phyloP scores from a whole-genome alignment of 2,797 vertebrate genomes.

The Apodemus agrarius region DNA sequence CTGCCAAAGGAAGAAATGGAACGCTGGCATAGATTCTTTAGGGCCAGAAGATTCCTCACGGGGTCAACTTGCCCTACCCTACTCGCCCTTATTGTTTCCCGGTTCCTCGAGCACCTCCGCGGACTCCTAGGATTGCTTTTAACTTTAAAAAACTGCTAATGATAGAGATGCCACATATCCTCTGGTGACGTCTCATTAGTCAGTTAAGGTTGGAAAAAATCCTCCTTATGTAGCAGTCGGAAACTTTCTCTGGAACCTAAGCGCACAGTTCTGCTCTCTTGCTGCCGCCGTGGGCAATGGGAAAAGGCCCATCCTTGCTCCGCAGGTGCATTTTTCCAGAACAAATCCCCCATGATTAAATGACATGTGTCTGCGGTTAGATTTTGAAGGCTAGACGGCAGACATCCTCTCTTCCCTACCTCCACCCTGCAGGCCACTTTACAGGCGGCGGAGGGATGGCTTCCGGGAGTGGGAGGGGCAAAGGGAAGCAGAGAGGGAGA shows the following conservation, averaged over 20 bases:
- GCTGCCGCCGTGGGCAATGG: neutral
- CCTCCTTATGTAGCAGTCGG: neutral
- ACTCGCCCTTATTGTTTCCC: neutral
- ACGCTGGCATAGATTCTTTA: neutral
- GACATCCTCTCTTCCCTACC: neutral
- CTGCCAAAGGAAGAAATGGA: neutral
- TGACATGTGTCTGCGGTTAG: neutral
- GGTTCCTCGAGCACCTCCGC: neutral
- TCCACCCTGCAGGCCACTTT: neutral
- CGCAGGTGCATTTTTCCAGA: neutral
- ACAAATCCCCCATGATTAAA: neutral
- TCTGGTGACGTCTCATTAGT: conserved; percentile 4
- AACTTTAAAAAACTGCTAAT: conserved; percentile 66
- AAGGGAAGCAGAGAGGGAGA: fast-evolving
- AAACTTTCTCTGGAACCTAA: conserved; percentile 22
- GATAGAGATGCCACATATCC: neutral
- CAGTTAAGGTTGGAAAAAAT: conserved; percentile 52
- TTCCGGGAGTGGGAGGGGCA: fast-evolving
- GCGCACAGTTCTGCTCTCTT: neutral
- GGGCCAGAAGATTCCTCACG: neutral
- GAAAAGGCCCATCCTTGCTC: neutral
- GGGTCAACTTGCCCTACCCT: neutral
- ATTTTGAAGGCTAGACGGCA: neutral
- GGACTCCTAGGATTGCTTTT: conserved; percentile 16
- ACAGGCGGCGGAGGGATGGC: neutral